Base-by-base conservation (phyloP, 2,888 invertebrate genomes). In the Scaptomyza reducta region DNA sequence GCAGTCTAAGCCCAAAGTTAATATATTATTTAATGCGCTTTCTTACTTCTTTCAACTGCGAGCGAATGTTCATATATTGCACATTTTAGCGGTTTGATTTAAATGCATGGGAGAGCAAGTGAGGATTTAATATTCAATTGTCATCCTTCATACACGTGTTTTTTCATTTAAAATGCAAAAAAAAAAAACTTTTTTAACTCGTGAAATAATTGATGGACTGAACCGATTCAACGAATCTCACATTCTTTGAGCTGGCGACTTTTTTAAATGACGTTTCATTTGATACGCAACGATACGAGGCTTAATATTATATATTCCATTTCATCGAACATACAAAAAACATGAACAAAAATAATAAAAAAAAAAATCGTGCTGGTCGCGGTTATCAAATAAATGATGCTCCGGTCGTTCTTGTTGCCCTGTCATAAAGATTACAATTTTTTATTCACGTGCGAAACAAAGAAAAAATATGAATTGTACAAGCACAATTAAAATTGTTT, bases 381-480 rank as follows among this genome's bases (percentile, higher is more conserved):
- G 60, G 45, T 74, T 68, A 77, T 87, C 75, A 87, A 77, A 87
- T 77, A 69, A 87, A 74, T 70, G 78, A 87, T 62, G 50, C 49
- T 38, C 41, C 51, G 31, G 5, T 50, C 42, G 38, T 44, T 29
- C 41, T 42, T 33, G 57, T 29, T 61, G 66, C 38, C 50, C 62
- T 65, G 65, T 65, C 73, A 81, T 68, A 78, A 67, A 75, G 68
- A 72, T 73, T 41, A 47, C 51, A 46, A 65, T 70, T 74, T 80
- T 77, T 58, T 46, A 65, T 47, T 35, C 41, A 25, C 38, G 27
- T 44, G 13, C 6, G n/a, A 13, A 6, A 18, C 16, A 31, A 41
- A 3, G 11, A 22, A 31, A 47, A 47, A 35, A 6, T 13, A 14
- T 27, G 3, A 29, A 16, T 53, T 53, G 13, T 27, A 42, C 14